Evolutionary conservation across 2,797 vertebrate genomes (phyloP).

Genomic region (Rousettus madagascariensis): DNA sequence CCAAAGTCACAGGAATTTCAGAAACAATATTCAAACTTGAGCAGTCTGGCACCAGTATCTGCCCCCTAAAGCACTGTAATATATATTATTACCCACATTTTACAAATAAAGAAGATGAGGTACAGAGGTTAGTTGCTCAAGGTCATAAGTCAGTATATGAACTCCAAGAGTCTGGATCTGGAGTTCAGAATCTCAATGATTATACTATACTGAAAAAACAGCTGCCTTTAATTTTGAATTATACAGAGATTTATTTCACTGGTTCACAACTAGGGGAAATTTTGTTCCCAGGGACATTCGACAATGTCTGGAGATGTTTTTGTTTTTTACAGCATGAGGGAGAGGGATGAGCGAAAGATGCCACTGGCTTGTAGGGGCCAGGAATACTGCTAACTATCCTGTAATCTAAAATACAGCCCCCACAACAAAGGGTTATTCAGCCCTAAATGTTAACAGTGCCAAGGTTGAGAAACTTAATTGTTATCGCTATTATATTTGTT

Average conservation of each 20-base stretch:
- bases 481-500: neutral
- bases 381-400: neutral
- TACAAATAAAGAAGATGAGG: neutral
- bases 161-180: neutral
- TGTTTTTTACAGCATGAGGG: neutral
- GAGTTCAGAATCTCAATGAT: neutral
- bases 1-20: neutral
- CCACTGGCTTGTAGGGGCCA: neutral
- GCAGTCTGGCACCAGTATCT: neutral
- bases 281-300: neutral
- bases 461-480: neutral
- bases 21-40: neutral
- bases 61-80: neutral
- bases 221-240: neutral
- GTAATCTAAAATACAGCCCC: neutral
- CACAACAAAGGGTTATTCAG: neutral
- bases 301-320: neutral
- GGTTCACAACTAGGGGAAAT: neutral
- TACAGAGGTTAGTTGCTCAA: neutral
- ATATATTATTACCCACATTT: neutral
- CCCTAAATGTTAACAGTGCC: neutral
- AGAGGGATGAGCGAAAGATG: fast-evolving
- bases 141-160: neutral
- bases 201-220: neutral
- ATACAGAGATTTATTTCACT: neutral